Evolutionary conservation across 2,888 invertebrate genomes (phyloP).

Genomic region (Nematopogon swammerdamellus): DNA sequence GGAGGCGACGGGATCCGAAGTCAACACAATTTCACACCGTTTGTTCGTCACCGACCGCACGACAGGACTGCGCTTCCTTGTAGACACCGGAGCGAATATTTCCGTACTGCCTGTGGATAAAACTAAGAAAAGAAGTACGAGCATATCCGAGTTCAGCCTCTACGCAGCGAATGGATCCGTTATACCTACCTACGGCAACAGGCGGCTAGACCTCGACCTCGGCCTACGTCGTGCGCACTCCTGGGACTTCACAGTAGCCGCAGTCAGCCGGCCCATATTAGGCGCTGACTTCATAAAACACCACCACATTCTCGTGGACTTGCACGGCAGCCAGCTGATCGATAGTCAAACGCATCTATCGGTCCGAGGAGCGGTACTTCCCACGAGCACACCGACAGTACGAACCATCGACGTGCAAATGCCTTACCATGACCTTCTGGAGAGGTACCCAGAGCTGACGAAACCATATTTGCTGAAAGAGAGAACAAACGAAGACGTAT

Average conservation of each 20-base stretch:
- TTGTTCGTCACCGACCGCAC: neutral
- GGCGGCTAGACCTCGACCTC: slow-evolving; percentile 10
- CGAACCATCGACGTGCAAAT: no score
- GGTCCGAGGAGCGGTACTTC: no score
- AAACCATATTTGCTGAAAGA: no score
- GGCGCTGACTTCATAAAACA: slow-evolving; percentile 16
- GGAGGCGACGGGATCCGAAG: no score
- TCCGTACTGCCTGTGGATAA: neutral
- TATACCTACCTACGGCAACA: neutral
- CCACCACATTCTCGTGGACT: slow-evolving; percentile 13
- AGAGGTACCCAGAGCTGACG: no score
- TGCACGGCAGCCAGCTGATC: slow-evolving; percentile 9
- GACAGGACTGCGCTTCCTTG: neutral
- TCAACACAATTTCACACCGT: no score
- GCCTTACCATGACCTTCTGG: no score
- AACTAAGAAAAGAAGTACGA: neutral
- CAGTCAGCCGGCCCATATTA: slow-evolving; percentile 14
- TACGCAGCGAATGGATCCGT: neutral
- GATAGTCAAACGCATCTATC: slow-evolving; percentile 4
- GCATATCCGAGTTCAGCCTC: neutral
- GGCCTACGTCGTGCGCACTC: slow-evolving; percentile 11
- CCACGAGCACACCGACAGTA: no score
- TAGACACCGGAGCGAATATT: neutral
- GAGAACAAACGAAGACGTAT: neutral
- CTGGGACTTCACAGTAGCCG: slow-evolving; percentile 14